Evolutionary conservation across 2,797 vertebrate genomes (phyloP), one percentile per base, ranked within the genome.

Genomic region (Enteromius treurensis): DNA sequence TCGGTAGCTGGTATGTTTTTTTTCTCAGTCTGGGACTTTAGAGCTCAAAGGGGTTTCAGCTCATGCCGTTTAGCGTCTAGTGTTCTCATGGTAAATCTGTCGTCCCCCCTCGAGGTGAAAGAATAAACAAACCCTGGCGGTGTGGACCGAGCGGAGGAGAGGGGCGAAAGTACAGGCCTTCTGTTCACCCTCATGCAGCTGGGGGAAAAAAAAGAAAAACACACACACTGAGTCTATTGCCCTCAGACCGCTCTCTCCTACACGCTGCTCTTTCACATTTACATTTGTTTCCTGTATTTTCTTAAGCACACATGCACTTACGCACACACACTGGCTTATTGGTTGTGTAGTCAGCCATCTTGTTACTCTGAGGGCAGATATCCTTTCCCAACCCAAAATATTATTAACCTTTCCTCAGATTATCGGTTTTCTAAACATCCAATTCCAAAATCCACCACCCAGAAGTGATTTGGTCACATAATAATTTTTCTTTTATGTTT

Each of bases 21-120:
- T 47, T 23, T 14, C 0, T 84, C n/a, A 73, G 65, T 67, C 23
- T 13, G 19, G 10, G 67, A 47, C 58, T 81, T 2, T 5, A 21
- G 51, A 21, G 49, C 42, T 64, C 65, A 26, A 34, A 47, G 73
- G 70, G 34, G 34, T 85, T 53, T 65, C 47, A 15, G 40, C 47
- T 53, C 40, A 40, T 40, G 7, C 69, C 62, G 53, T 74, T 70
- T 75, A 76, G 47, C 6, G n/a, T 82, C 55, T 70, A 83, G 64
- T 23, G 79, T 80, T 86, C 60, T 71, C 69, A 79, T 85, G 77
- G 84, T 13, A 71, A 86, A 88, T 88, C 15, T 89, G 86, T 86
- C 80, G 21, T 81, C 82, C 49, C 49, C 75, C 80, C 53, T 80
- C 26, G 47, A 80, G 53, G 49, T 86, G 71, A 82, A 58, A 86